Evolutionary conservation across 2,113 vertebrate genomes (phyloP).

Genomic region (Chlamydotis undulata): DNA sequence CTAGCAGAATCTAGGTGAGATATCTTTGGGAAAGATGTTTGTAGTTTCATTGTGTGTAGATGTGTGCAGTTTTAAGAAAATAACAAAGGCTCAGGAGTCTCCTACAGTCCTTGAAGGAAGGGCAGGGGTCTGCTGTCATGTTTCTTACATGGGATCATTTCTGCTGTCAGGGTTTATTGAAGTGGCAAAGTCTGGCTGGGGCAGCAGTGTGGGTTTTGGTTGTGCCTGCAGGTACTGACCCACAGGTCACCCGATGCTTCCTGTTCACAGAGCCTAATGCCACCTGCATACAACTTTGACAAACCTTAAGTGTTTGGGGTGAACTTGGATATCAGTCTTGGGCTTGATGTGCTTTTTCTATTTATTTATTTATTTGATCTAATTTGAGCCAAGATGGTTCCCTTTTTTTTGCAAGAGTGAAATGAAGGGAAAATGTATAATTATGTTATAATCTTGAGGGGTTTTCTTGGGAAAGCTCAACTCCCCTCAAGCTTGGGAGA

Average conservation of each 20-base stretch:
- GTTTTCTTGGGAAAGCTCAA: not conserved
- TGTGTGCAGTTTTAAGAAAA: not conserved
- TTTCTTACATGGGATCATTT: not conserved
- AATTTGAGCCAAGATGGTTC: not conserved
- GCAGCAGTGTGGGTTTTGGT: not conserved
- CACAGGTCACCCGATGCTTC: accelerated
- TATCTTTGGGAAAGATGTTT: not conserved
- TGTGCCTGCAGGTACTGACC: not conserved
- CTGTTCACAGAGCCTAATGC: not conserved
- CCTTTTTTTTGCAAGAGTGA: not conserved
- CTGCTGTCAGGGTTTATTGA: not conserved
- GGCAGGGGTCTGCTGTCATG: not conserved
- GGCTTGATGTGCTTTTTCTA: not conserved
- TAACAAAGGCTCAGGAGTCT: not conserved
- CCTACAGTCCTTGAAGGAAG: not conserved
- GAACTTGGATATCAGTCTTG: not conserved
- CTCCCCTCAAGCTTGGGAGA: not conserved
- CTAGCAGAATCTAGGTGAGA: not conserved
- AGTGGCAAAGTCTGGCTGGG: not conserved
- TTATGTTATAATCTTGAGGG: not conserved
- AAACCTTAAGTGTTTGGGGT: not conserved
- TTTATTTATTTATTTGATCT: not conserved
- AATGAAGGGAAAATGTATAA: not conserved
- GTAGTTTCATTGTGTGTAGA: not conserved
- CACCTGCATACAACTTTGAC: not conserved